These are phyloP conservation scores for Dasypogon diadema DNA, from an alignment of 2,888 invertebrate species.

Conservation along the genomic window DNA sequence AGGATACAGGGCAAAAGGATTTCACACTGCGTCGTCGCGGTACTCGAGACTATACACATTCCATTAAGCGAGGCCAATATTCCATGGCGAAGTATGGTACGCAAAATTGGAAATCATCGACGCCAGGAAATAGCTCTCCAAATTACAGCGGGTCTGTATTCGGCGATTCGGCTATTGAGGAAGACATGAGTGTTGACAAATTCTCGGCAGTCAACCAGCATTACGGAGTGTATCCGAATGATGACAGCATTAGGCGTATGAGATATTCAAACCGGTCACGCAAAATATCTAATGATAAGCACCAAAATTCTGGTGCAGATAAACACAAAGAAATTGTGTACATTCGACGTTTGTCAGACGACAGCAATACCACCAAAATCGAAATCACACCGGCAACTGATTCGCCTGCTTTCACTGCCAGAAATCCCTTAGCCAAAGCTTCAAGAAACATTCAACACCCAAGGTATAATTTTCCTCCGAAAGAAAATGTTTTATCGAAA, in stretches of 20 bases:
- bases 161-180: conserved; percentile 69
- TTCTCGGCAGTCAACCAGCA: conserved; percentile 64
- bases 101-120: conserved; percentile 65
- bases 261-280: conserved; percentile 63
- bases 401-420: conserved; percentile 59
- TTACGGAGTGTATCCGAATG: conserved; percentile 32
- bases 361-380: conserved; percentile 65
- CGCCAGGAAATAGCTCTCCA: conserved; percentile 68
- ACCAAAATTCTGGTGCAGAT: conserved; percentile 1
- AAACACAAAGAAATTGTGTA: conserved; percentile 67
- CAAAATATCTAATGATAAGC: conserved; percentile 50
- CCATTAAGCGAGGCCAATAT: conserved; percentile 68
- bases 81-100: conserved; percentile 61
- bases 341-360: conserved; percentile 64
- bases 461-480: conserved; percentile 20
- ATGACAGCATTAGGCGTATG: conserved; percentile 60
- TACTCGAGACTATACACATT: conserved; percentile 68
- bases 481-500: conserved; percentile 57
- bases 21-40: conserved; percentile 67
- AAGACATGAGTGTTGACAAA: conserved; percentile 68
- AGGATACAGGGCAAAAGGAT: conserved; percentile 67
- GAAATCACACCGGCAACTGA: conserved; percentile 66
- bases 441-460: conserved; percentile 11
- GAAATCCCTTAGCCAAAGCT: conserved; percentile 59
- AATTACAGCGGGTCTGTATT: conserved; percentile 69